Percentiles rank a stretch among this genome's conserved stretches.
These are phyloP conservation scores for Nansenia antarctica DNA, from an alignment of 2,113 vertebrate species.

Conservation along the genomic window DNA sequence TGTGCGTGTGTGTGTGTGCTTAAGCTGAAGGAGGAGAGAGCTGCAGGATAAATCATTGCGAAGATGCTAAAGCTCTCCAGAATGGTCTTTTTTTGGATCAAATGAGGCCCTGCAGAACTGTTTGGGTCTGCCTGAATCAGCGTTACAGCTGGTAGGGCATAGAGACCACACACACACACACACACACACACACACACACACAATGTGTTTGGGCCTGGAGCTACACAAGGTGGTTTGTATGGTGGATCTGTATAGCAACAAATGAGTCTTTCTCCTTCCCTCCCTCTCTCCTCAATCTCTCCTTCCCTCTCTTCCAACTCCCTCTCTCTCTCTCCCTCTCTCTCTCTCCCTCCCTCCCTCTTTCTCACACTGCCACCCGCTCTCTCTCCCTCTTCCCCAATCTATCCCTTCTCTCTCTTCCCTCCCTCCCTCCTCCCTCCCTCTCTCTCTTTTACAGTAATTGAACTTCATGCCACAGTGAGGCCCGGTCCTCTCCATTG, in stretches of 20 bases:
- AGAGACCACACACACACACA: neutral
- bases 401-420: conserved; percentile 2
- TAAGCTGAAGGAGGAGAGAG: conserved; percentile 15
- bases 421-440: conserved; percentile 23
- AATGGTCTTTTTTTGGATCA: conserved; percentile 46
- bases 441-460: conserved; percentile 38
- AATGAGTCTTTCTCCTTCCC: neutral
- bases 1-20: conserved; percentile 20
- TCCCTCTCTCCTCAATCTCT: neutral
- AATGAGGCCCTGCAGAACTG: conserved; percentile 6
- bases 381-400: conserved; percentile 26
- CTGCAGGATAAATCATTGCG: conserved; percentile 51
- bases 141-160: neutral
- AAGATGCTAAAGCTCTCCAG: conserved; percentile 25
- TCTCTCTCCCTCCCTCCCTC: conserved; percentile 10
- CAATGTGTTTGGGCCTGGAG: neutral
- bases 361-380: neutral
- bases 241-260: no score
- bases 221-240: neutral
- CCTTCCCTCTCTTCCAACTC: neutral
- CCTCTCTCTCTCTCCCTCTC: conserved; percentile 5
- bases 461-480: conserved; percentile 45
- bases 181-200: neutral
- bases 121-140: conserved; percentile 11
- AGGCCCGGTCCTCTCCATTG: conserved; percentile 26